Evolutionary conservation across 2,113 vertebrate species (phyloP).

Genomic region (mouse (Mus musculus)): DNA sequence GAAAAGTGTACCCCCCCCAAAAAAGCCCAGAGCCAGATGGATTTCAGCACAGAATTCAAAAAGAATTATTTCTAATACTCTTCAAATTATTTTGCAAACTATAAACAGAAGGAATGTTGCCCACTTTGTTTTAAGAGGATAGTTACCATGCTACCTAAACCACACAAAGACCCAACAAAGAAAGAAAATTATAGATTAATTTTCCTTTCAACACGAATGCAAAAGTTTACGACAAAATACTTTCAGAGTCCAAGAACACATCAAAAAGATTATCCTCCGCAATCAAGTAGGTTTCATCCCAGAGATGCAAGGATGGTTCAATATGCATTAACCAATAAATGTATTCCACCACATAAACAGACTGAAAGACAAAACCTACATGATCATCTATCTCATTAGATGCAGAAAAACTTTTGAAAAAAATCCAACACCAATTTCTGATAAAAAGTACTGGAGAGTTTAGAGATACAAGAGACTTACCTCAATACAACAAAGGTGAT

Average conservation of each 20-base stretch:
- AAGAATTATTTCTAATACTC: background rate
- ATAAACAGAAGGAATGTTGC: background rate
- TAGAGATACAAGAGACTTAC: background rate
- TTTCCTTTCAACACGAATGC: background rate
- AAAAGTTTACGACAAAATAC: background rate
- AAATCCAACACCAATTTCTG: background rate
- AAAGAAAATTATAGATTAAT: background rate
- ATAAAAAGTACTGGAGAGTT: background rate
- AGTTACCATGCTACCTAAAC: background rate
- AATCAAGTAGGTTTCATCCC: background rate
- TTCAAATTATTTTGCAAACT: background rate
- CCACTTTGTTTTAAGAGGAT: background rate
- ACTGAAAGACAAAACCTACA: background rate
- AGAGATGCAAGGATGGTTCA: background rate
- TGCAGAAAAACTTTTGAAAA: background rate
- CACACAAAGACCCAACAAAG: background rate
- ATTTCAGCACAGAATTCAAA: background rate
- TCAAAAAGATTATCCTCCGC: background rate
- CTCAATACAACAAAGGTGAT: background rate
- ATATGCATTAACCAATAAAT: background rate
- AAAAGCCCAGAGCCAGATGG: background rate
- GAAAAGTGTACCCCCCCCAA: background rate
- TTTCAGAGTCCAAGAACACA: background rate
- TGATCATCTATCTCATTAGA: background rate
- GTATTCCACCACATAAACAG: background rate